These are phyloP conservation scores for Ornithoptera priamus DNA, from an alignment of 2,888 invertebrate genomes.

Conservation along the genomic window DNA sequence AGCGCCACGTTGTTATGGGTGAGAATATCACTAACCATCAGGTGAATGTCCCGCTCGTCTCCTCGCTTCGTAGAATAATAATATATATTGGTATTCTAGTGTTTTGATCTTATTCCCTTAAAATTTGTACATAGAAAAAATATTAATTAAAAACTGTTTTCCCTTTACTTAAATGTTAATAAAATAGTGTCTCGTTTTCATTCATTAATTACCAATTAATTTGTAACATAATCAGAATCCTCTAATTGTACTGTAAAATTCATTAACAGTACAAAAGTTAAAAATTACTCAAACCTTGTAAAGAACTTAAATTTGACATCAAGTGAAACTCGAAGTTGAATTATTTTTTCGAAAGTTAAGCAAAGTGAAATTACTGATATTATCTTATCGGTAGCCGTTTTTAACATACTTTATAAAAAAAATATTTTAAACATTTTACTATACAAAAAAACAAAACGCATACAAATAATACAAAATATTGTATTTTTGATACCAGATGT, in stretches of 20 bases:
- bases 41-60: too few relatives aligned
- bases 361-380: constrained; percentile 5
- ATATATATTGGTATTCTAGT: too few relatives aligned
- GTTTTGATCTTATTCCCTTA: too few relatives aligned
- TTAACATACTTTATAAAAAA: background rate
- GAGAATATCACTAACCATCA: too few relatives aligned
- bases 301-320: constrained; percentile 4
- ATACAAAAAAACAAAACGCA: background rate
- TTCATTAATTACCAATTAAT: too few relatives aligned
- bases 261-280: background rate
- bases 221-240: too few relatives aligned
- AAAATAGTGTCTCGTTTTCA: too few relatives aligned
- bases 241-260: background rate
- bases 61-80: too few relatives aligned
- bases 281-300: background rate
- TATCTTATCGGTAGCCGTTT: background rate
- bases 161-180: too few relatives aligned
- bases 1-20: too few relatives aligned
- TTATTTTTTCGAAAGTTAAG: constrained; percentile 8
- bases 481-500: background rate
- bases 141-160: too few relatives aligned
- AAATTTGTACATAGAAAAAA: too few relatives aligned
- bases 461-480: background rate
- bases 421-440: background rate
- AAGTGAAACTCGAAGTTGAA: constrained; percentile 17